Conservation (phyloP, 2,797 vertebrate species). For the Lophius americanus region DNA sequence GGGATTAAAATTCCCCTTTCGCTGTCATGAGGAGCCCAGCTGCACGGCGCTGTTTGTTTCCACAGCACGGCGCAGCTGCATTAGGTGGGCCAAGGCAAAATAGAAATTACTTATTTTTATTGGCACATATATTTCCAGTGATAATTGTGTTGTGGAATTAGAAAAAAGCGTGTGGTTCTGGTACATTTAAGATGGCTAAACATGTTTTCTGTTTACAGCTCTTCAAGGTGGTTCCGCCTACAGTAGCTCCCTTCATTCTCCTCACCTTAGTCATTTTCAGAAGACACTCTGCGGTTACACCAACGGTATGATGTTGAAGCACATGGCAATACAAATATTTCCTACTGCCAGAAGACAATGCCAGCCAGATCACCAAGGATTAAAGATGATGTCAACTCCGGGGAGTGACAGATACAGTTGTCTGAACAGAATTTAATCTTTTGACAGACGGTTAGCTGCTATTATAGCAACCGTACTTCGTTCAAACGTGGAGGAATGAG, state of each 20-base stretch:
- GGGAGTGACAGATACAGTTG: conserved; percentile 14
- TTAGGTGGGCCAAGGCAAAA: conserved; percentile 75
- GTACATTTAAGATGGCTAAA: conserved; percentile 56
- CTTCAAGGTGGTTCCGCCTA: conserved; percentile 28
- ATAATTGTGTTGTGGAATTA: conserved; percentile 62
- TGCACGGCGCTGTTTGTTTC: conserved; percentile 82
- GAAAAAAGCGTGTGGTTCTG: conserved; percentile 48
- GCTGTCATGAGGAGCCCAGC: conserved; percentile 84
- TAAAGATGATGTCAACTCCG: conserved; percentile 12
- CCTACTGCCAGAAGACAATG: conserved; percentile 11
- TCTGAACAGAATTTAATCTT: conserved; percentile 2
- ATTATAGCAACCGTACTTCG: conserved; percentile 30
- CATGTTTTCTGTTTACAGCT: conserved; percentile 30
- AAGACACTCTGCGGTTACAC: conserved; percentile 10
- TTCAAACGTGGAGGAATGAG: conserved; percentile 8
- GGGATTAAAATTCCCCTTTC: conserved; percentile 86
- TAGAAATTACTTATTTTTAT: conserved; percentile 77
- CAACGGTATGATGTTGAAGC: conserved; percentile 14
- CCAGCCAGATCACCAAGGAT: conserved; percentile 12
- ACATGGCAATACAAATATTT: conserved; percentile 26
- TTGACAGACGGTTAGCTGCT: conserved; percentile 10
- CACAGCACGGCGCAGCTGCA: conserved; percentile 79
- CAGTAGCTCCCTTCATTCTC: conserved; percentile 34
- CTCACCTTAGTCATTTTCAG: background rate
- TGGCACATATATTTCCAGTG: conserved; percentile 66